phyloP scores from a whole-genome alignment of 2,113 vertebrate genomes.

The Diadophis punctatus region DNA sequence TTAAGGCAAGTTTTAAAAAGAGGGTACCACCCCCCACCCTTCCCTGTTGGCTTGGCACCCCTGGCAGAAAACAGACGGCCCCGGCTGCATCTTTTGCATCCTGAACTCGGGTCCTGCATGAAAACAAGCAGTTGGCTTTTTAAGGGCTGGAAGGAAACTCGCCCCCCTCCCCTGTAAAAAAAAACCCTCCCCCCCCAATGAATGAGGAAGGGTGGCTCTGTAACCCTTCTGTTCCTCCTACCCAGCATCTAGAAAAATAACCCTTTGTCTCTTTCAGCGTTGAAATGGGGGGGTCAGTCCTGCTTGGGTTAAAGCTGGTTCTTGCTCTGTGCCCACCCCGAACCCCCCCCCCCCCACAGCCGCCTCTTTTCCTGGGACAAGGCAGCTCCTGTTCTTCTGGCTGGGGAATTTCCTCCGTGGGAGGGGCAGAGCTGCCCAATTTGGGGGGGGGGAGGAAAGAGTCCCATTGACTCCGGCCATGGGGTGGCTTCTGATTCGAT shows the following conservation, averaged over 20 bases:
- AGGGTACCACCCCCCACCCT: background rate
- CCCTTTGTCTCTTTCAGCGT: background rate
- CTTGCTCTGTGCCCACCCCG: background rate
- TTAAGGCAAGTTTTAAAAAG: background rate
- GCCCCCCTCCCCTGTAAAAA: accelerated
- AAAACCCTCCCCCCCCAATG: accelerated
- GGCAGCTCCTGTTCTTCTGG: background rate
- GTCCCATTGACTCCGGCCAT: background rate
- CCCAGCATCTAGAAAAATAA: background rate
- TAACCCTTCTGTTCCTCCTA: background rate
- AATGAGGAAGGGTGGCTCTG: background rate
- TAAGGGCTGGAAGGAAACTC: background rate
- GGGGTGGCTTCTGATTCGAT: background rate
- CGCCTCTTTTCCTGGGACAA: background rate
- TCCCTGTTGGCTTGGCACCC: background rate
- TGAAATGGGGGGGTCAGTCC: background rate
- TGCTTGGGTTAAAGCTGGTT: background rate
- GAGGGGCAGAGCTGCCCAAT: background rate
- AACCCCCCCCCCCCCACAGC: background rate
- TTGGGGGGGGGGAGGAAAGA: accelerated
- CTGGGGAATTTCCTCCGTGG: background rate
- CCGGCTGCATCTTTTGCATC: background rate
- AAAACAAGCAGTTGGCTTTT: background rate
- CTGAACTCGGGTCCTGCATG: background rate
- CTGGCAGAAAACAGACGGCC: background rate